Evolutionary conservation across 2,888 invertebrate genomes (phyloP).

Genomic region (Lasioglossum lativentre): DNA sequence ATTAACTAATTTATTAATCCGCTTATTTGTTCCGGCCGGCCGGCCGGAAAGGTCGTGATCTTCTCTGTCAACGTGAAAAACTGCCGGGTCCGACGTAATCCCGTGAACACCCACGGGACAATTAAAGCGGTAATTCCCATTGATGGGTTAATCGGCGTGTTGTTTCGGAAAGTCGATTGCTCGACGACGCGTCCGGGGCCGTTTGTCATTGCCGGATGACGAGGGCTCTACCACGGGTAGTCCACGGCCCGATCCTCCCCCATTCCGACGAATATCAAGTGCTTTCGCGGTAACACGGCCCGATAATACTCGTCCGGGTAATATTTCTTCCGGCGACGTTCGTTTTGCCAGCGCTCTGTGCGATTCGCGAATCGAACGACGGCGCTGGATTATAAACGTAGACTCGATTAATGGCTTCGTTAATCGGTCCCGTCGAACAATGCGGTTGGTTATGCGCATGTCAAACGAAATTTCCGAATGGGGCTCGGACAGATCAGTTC

Average conservation of each 20-base stretch:
- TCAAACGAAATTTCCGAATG: not conserved
- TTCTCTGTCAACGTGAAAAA: conserved; percentile 34
- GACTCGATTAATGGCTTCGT: conserved; percentile 6
- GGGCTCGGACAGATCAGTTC: too few species aligned
- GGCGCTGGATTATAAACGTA: conserved; percentile 3
- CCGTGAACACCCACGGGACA: conserved; percentile 62
- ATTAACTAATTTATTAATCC: conserved; percentile 70
- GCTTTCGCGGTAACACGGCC: conserved; percentile 9
- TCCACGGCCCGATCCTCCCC: conserved; percentile 4
- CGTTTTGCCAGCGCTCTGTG: conserved; percentile 13
- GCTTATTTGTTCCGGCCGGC: conserved; percentile 54
- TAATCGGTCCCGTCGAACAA: not conserved
- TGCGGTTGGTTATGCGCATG: not conserved
- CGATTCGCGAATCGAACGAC: not conserved
- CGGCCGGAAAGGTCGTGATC: conserved; percentile 55
- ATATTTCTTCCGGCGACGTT: conserved; percentile 24
- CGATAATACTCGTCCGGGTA: conserved; percentile 16
- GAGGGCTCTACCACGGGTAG: not conserved
- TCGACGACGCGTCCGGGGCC: conserved; percentile 9
- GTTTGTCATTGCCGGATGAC: conserved; percentile 35
- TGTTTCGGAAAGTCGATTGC: conserved; percentile 59
- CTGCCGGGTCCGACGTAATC: conserved; percentile 11
- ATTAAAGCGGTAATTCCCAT: conserved; percentile 67
- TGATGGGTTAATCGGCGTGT: conserved; percentile 65
- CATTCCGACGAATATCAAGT: conserved; percentile 5